Evolutionary conservation across 1,140 invertebrate species (phyloP).

Genomic region (Babylonia areolata): DNA sequence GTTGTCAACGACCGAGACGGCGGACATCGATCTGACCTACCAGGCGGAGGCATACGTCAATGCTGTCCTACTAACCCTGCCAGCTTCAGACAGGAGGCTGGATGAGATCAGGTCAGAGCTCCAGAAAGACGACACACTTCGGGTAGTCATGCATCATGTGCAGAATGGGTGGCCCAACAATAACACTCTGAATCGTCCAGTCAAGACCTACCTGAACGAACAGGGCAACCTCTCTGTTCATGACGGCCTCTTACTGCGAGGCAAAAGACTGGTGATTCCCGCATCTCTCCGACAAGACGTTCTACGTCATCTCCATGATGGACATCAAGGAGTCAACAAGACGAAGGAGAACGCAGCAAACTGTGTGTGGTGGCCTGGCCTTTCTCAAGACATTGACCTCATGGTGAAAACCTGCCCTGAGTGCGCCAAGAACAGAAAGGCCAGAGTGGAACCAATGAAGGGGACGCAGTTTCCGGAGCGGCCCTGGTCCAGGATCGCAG

Average conservation of each 20-base stretch:
- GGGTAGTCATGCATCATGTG: constrained; percentile 6
- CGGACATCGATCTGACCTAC: not conserved
- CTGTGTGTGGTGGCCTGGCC: constrained; percentile 35
- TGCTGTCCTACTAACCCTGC: too few relatives aligned
- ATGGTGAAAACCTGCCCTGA: constrained; percentile 38
- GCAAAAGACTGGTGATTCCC: constrained; percentile 43
- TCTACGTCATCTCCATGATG: constrained; percentile 37
- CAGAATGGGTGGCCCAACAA: constrained; percentile 36
- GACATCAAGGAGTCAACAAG: constrained; percentile 44
- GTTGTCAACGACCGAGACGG: not conserved
- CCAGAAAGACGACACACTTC: not conserved
- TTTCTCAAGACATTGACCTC: constrained; percentile 25
- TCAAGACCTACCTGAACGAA: not conserved
- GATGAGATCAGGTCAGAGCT: constrained; percentile 3
- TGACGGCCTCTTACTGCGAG: not conserved
- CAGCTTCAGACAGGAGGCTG: too few relatives aligned
- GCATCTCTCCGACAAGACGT: constrained; percentile 9
- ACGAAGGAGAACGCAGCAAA: constrained; percentile 3
- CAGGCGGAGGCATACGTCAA: too few relatives aligned
- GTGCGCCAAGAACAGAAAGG: constrained; percentile 34
- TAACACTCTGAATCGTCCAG: not conserved
- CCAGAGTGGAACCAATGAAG: constrained; percentile 39
- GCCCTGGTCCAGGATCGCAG: constrained; percentile 40
- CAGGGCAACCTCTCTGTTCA: not conserved
- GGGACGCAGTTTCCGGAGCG: constrained; percentile 35